A percentile compares a stretch with the other conserved stretches of the same genome.
phyloP scores from a whole-genome alignment of 2,113 vertebrate genomes.

The Excalfactoria chinensis region DNA sequence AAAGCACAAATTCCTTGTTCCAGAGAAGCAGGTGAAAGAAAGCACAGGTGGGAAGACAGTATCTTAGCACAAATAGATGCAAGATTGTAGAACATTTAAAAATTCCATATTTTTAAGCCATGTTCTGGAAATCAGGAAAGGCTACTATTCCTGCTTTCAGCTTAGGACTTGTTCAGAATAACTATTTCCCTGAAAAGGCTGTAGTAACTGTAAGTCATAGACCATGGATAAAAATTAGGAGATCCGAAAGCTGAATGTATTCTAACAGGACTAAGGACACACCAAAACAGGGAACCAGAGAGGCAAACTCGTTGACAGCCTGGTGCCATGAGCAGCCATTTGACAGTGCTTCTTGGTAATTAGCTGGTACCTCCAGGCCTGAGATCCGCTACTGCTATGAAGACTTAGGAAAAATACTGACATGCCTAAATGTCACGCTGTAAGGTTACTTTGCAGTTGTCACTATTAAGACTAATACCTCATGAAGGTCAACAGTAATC shows the following conservation, averaged over 20 bases:
- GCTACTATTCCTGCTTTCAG: background rate
- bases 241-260: background rate
- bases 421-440: background rate
- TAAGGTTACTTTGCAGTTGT: background rate
- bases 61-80: background rate
- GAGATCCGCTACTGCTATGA: background rate
- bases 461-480: background rate
- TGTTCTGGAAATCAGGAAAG: background rate
- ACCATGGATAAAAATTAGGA: background rate
- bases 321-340: accelerated
- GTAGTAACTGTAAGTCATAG: background rate
- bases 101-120: background rate
- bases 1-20: background rate
- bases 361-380: background rate
- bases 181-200: background rate
- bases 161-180: background rate
- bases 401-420: background rate
- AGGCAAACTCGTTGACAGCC: background rate
- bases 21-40: background rate
- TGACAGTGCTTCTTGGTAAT: background rate
- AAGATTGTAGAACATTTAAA: background rate
- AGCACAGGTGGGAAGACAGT: background rate
- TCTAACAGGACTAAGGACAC: background rate
- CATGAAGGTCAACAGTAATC: background rate
- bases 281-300: background rate